These are phyloP conservation scores for Tamandua tetradactyla DNA, from an alignment of 2,797 vertebrate species.

Conservation along the genomic window DNA sequence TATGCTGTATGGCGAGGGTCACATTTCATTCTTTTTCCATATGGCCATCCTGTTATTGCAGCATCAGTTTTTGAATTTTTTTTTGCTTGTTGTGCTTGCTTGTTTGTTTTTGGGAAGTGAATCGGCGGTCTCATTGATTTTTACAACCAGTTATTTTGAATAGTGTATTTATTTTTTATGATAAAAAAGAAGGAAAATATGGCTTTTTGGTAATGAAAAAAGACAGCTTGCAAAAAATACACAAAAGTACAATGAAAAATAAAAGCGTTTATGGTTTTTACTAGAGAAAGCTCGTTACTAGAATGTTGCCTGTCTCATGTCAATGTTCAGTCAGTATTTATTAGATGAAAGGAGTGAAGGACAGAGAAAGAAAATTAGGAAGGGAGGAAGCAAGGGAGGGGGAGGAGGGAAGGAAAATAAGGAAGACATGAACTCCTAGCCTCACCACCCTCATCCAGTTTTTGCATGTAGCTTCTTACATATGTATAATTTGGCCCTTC, in stretches of 20 bases:
- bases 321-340: not conserved
- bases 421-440: not conserved
- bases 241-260: not conserved
- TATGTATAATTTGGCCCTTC: not conserved
- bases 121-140: not conserved
- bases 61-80: no score
- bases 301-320: not conserved
- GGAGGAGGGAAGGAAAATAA: no score
- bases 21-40: no score
- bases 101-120: no score
- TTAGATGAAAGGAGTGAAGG: not conserved
- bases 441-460: not conserved
- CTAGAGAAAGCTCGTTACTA: not conserved
- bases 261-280: not conserved
- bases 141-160: constrained; percentile 20
- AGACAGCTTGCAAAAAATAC: not conserved
- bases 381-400: no score
- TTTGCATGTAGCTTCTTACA: not conserved
- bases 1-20: no score
- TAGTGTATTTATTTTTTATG: not conserved
- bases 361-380: not conserved
- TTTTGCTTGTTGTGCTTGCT: no score
- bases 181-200: not conserved
- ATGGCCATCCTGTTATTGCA: no score
- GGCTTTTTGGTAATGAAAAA: not conserved